Evolutionary conservation across 1,140 invertebrate genomes (phyloP).

Genomic region (Glomeris maerens): DNA sequence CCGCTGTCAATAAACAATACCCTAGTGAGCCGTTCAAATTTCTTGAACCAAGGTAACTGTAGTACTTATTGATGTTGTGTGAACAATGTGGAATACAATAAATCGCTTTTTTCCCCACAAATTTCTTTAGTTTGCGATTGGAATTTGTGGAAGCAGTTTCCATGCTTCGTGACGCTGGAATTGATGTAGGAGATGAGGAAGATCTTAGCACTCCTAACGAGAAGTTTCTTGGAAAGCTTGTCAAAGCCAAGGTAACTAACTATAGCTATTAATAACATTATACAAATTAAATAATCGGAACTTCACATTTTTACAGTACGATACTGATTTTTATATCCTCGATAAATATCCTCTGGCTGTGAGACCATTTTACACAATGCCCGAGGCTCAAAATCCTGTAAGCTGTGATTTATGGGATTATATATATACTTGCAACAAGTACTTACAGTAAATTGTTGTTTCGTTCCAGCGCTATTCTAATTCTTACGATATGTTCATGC

Average conservation of each 20-base stretch:
- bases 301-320: conserved; percentile 68
- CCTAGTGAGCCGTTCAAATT: conserved; percentile 89
- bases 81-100: too few relatives aligned
- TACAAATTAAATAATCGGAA: too few relatives aligned
- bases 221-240: conserved; percentile 81
- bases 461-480: conserved; percentile 66
- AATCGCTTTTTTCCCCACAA: conserved; percentile 4
- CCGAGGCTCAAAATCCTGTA: conserved; percentile 72
- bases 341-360: conserved; percentile 97
- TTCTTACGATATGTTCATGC: conserved; percentile 99
- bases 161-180: conserved; percentile 81
- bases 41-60: conserved; percentile 61
- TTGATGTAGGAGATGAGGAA: conserved; percentile 86
- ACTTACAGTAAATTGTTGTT: too few relatives aligned
- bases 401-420: conserved; percentile 9
- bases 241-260: conserved; percentile 64
- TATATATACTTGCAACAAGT: background rate
- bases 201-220: conserved; percentile 94
- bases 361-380: conserved; percentile 98
- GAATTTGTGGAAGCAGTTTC: conserved; percentile 71
- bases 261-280: background rate
- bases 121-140: conserved; percentile 46
- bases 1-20: conserved; percentile 75
- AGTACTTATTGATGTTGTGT: conserved; percentile 1
- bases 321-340: conserved; percentile 96